Base-by-base conservation (phyloP, 2,888 invertebrate genomes). In the Agriopis leucophaearia region DNA sequence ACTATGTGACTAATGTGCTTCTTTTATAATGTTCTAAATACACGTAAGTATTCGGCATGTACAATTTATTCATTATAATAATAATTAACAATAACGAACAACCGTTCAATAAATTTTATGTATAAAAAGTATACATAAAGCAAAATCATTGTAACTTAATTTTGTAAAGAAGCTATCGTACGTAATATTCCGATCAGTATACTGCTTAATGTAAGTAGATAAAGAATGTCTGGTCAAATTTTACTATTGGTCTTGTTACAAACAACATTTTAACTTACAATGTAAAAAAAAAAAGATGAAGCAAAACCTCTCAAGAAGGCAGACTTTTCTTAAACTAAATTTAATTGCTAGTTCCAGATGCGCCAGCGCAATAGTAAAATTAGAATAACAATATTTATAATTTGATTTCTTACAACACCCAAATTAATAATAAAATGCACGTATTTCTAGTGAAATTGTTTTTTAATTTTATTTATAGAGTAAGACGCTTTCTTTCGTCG, bases 1-100 rank as follows among this genome's bases (percentile, higher is more conserved):
- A 85, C 87, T 90, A 90, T 88, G 90, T 88, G 87, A 86, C 88
- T 91, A 92, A 89, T 89, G 92, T 92, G 92, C 92, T 89, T 82
- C 78, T 86, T 87, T 88, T 83, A 84, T 85, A 88, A 88, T 86
- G 82, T 81, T 82, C 84, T 87, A 86, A 81, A 79, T 87, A 84
- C 83, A 85, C 76, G 74, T 81, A 74, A 71, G 69, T 75, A 75
- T 72, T 76, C 72, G 65, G 68, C 60, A 80, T 74, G 73, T 75
- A 80, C 78, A 72, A 15, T 62, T 62, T 35, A 54, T 61, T 65
- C 55, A 64, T 62, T 57, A 81, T 80, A 74, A 81, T 80, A 77
- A 79, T 74, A 79, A 78, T 61, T 85, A 84, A 87, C 84, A 87
- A 81, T 87, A 85, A 85, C 83, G 83, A 88, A 90, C 84, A 83